Base-by-base conservation (phyloP, 2,888 invertebrate species). In the Lasioglossum morio region DNA sequence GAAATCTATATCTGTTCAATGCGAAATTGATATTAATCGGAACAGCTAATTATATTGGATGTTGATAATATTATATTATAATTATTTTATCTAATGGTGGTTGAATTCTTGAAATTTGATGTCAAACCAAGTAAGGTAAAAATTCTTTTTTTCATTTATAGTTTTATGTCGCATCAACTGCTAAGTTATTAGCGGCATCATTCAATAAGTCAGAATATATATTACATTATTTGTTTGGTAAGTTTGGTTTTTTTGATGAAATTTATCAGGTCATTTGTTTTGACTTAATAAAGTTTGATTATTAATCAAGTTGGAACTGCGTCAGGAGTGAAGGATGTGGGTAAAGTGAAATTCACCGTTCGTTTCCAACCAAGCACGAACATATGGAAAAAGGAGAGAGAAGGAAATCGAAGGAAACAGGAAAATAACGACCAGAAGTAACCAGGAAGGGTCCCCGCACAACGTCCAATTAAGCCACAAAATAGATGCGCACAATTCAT, bases 391-490 rank as follows among this genome's bases (percentile, higher is more conserved):
- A 53, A 53, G n/a, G 53, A n/a, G 63, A 63, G 66, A 72, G 34
- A 77, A 83, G 60, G 74, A 69, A 76, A 69, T 16, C 57, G 69
- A 66, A 63, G 57, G 63, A 78, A 78, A 72, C 14, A 30, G 34
- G 79, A 82, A 86, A 87, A 88, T 92, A 91, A 92, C 91, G 91
- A 89, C 82, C 83, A 82, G 84, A 79, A 89, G 88, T 72, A 81
- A 63, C 79, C 79, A 72, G 73, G 85, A 82, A 89, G 89, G 89
- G 90, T 88, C 75, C 88, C 85, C 77, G 84, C 87, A 89, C 91
- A 82, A 80, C 86, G 88, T 92, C 91, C 92, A 92, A 93, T 93
- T 93, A 93, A 92, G 89, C 89, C 84, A 83, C 85, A 82, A 92
- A 92, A 91, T 90, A 88, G 90, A 92, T 91, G 88, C 89, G 86